Evolutionary conservation across 2,888 invertebrate species (phyloP), one percentile per base, ranked within the genome.

Genomic region (Pecten maximus): DNA sequence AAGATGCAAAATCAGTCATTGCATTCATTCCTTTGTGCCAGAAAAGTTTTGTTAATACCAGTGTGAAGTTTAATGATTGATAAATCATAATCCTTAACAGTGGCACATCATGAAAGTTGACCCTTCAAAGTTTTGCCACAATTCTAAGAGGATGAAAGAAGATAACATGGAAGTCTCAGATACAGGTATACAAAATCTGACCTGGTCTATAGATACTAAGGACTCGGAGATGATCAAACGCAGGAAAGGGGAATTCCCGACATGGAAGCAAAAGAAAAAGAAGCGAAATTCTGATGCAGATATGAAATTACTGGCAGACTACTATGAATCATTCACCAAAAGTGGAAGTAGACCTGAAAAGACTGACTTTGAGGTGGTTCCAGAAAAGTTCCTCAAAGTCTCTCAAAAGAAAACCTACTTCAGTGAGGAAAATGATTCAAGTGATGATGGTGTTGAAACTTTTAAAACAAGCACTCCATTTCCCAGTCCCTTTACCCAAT

Each of bases 71-170:
- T 6, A 54, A 6, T n/a, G 2, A 54, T 54, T 28, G 48, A 16
- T 88, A 15, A 39, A 19, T 23, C 40, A 40, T 90, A 89, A 91
- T 87, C 90, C 91, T 92, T 90, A 92, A 90, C 91, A 88, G 44
- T 28, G 54, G 16, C 88, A 95, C 92, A 89, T 94, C n/a, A 44
- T 94, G 48, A 94, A 92, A 90, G 92, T 95, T 39, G 96, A 96
- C 89, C 96, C 96, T n/a, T 95, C 95, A 40, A 95, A 95, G 90
- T 94, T 92, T 86, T 94, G 94, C n/a, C 96, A 96, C 89, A 94
- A 95, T 86, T 88, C 95, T 12, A 95, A 94, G 91, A 94, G 91
- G 89, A 91, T 96, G 23, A 95, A 95, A 88, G 93, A 91, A 35
- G 93, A 94, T 2, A 89, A 88, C 2, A 35, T 10, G n/a, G 54